Evolutionary conservation across 2,113 vertebrate genomes (phyloP).

Genomic region (Thalassarche chlororhynchos): DNA sequence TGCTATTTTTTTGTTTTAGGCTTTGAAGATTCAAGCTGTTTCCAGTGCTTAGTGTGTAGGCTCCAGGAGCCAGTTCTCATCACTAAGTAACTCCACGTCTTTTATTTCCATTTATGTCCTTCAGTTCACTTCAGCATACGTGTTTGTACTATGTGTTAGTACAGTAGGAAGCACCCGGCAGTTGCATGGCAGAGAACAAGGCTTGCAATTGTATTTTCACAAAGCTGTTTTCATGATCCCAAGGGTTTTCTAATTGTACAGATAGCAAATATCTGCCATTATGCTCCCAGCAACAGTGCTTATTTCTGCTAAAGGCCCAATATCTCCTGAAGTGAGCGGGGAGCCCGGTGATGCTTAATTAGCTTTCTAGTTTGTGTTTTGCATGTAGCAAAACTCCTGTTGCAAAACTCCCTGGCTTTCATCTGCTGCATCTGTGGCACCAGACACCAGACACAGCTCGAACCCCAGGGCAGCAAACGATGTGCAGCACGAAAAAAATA

Average conservation of each 20-base stretch:
- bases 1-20: not conserved
- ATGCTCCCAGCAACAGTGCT: not conserved
- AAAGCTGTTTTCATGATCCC: not conserved
- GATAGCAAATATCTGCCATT: constrained; percentile 49
- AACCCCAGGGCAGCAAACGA: not conserved
- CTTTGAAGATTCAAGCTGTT: not conserved
- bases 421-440: not conserved
- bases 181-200: not conserved
- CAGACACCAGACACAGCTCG: not conserved
- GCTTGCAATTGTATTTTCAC: not conserved
- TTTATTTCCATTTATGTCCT: constrained; percentile 49
- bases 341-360: not conserved
- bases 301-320: constrained; percentile 5
- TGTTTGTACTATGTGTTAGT: not conserved
- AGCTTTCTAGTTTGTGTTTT: not conserved
- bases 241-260: constrained; percentile 11
- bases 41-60: not conserved
- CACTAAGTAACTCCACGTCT: not conserved
- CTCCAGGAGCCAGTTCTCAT: not conserved
- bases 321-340: not conserved
- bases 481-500: not conserved
- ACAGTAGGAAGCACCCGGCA: constrained; percentile 24
- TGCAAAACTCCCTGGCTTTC: not conserved
- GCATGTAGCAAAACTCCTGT: not conserved
- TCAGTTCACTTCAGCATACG: not conserved